A percentile compares a stretch with the other conserved stretches of the same genome.
Conservation (phyloP, 2,797 vertebrate species). For the Pagetopsis macropterus region DNA sequence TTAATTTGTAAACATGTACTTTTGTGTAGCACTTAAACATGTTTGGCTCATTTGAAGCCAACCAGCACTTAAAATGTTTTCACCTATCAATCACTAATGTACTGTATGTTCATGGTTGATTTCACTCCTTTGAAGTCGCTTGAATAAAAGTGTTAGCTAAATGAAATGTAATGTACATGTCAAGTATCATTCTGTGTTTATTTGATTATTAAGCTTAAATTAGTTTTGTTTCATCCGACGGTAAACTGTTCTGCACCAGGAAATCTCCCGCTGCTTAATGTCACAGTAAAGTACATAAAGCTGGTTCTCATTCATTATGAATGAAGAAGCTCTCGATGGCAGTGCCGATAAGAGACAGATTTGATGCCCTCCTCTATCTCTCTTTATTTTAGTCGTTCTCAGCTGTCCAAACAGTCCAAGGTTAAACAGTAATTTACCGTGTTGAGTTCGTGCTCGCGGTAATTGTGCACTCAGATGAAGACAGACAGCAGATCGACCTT, state of each 20-base stretch:
- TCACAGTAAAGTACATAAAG: slow-evolving; percentile 17
- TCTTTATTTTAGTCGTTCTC: slow-evolving; percentile 10
- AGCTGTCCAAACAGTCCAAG: slow-evolving; percentile 40
- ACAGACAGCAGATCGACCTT: slow-evolving; percentile 34
- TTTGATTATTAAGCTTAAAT: slow-evolving; percentile 5
- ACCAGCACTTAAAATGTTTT: too few species aligned
- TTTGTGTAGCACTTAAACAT: too few species aligned
- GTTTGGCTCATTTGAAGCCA: too few species aligned
- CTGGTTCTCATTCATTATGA: slow-evolving; percentile 32
- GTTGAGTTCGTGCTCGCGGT: slow-evolving; percentile 13
- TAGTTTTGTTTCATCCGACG: background rate
- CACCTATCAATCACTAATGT: too few species aligned
- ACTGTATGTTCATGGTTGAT: too few species aligned
- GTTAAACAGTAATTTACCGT: slow-evolving; percentile 31
- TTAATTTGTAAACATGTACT: too few species aligned
- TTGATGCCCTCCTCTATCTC: background rate
- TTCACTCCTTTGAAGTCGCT: too few species aligned
- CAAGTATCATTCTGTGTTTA: background rate
- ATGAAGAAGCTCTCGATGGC: slow-evolving; percentile 20
- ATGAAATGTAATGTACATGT: too few species aligned
- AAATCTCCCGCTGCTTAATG: slow-evolving; percentile 22
- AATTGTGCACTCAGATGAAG: slow-evolving; percentile 39
- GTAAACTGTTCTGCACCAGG: slow-evolving; percentile 8
- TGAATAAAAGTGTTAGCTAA: too few species aligned
- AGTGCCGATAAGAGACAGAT: slow-evolving; percentile 9